Conservation (phyloP, 2,888 invertebrate genomes). For the Ernsta delagoae region DNA sequence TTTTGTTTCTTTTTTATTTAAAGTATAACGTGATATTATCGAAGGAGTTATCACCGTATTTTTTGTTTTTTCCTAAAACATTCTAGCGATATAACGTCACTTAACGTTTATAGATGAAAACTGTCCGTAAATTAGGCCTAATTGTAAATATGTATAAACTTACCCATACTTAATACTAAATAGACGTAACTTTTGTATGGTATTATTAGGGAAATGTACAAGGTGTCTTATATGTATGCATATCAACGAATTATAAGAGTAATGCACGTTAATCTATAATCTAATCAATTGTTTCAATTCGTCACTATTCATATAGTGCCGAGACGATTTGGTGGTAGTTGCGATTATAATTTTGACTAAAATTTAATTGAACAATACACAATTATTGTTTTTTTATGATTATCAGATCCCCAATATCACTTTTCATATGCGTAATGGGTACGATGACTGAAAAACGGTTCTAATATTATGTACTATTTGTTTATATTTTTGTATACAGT, state of each 20-base stretch:
- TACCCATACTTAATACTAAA: conserved; percentile 51
- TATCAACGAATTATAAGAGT: conserved; percentile 81
- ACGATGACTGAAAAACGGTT: too few relatives aligned
- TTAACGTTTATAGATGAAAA: conserved; percentile 29
- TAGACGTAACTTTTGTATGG: conserved; percentile 69
- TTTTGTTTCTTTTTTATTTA: not conserved
- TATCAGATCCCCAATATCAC: too few relatives aligned
- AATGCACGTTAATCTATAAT: conserved; percentile 46
- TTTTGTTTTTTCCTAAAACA: not conserved
- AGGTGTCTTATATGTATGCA: conserved; percentile 84
- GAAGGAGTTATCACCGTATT: not conserved
- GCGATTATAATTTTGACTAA: too few relatives aligned
- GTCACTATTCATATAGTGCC: conserved; percentile 21
- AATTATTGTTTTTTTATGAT: too few relatives aligned
- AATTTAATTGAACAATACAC: too few relatives aligned
- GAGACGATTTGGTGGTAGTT: conserved; percentile 7
- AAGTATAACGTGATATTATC: conserved; percentile 10
- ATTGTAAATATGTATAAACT: conserved; percentile 76
- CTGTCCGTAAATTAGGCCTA: conserved; percentile 47
- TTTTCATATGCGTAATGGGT: too few relatives aligned
- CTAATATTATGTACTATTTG: too few relatives aligned
- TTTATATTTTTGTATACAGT: too few relatives aligned
- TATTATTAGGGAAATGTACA: conserved; percentile 75
- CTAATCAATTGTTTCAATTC: conserved; percentile 26
- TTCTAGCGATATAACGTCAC: conserved; percentile 20